Conservation (phyloP, 92 coral and sea anemone species). For the Montipora capitata region DNA sequence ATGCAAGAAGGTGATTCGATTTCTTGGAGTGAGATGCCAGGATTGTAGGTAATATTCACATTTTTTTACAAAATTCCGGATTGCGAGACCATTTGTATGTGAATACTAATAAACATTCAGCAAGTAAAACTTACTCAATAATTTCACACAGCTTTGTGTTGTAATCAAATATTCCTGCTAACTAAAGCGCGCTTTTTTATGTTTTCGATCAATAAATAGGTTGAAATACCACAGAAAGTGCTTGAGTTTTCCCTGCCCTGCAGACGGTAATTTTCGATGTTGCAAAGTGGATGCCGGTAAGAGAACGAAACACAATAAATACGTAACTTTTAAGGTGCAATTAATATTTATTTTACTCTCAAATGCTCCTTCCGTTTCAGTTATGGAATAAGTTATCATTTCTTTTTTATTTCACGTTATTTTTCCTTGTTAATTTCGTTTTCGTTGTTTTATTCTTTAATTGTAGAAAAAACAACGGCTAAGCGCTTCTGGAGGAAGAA, state of each 20-base stretch:
- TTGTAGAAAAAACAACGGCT: slow-evolving; percentile 69
- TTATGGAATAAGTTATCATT: not conserved
- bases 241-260: slow-evolving; percentile 49
- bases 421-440: not conserved
- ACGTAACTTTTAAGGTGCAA: slow-evolving; percentile 61
- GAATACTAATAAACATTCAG: slow-evolving; percentile 31
- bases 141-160: not conserved
- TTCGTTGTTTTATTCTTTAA: not conserved
- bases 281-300: slow-evolving; percentile 75
- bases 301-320: slow-evolving; percentile 48
- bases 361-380: slow-evolving; percentile 21
- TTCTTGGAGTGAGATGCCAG: slow-evolving; percentile 92
- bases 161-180: not conserved
- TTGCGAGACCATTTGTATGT: slow-evolving; percentile 3
- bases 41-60: slow-evolving; percentile 84
- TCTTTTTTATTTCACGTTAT: slow-evolving; percentile 15
- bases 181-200: not conserved
- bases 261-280: slow-evolving; percentile 62
- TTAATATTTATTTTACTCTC: slow-evolving; percentile 70
- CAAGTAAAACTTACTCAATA: slow-evolving; percentile 2
- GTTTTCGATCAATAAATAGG: slow-evolving; percentile 53
- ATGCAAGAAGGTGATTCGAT: slow-evolving; percentile 86
- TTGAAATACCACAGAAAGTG: slow-evolving; percentile 95
- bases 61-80: not conserved
- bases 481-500: slow-evolving; percentile 82